Conservation (phyloP, 2,113 vertebrate species). For the Gymnorhina tibicen region DNA sequence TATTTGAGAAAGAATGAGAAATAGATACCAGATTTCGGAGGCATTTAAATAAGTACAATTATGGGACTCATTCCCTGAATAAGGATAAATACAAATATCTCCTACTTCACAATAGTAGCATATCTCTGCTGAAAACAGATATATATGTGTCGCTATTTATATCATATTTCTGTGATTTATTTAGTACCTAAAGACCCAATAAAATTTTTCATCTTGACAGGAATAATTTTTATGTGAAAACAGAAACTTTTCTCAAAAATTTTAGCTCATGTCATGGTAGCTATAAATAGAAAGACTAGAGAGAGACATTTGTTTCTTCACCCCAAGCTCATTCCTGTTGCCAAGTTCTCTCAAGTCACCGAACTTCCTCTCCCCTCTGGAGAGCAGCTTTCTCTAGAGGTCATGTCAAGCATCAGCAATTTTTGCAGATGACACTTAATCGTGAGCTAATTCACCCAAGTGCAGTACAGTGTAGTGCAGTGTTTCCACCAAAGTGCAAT, state of each 20-base stretch:
- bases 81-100: neutral
- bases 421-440: neutral
- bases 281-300: neutral
- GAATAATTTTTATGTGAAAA: neutral
- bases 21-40: neutral
- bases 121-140: neutral
- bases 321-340: neutral
- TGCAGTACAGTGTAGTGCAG: neutral
- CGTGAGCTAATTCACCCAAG: neutral
- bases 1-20: neutral
- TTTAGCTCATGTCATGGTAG: neutral
- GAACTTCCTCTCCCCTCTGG: neutral
- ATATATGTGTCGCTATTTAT: neutral
- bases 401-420: neutral
- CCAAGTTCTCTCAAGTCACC: neutral
- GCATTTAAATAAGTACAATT: neutral
- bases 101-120: neutral
- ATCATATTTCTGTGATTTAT: constrained; percentile 5
- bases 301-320: neutral
- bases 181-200: neutral
- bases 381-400: neutral
- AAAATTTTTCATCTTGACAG: neutral
- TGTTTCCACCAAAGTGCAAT: neutral
- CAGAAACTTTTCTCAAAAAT: neutral
- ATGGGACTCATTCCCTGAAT: neutral